phyloP scores from a whole-genome alignment of 1,140 invertebrate genomes.

The Temnothorax nylanderi region DNA sequence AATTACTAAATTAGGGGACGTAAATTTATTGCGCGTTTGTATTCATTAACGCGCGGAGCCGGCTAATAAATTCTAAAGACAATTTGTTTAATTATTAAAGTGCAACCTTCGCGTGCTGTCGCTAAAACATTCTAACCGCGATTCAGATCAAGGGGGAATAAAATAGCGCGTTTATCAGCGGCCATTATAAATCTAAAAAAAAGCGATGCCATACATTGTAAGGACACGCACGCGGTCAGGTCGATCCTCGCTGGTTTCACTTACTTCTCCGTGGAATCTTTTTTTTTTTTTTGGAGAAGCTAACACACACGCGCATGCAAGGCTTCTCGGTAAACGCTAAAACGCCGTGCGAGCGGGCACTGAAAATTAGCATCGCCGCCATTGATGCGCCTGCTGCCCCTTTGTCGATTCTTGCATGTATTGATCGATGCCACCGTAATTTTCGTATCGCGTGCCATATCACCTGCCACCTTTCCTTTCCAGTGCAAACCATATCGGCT shows the following conservation, averaged over 20 bases:
- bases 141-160: constrained; percentile 34
- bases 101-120: constrained; percentile 56
- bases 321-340: constrained; percentile 37
- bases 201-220: constrained; percentile 26
- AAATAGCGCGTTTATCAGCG: constrained; percentile 40
- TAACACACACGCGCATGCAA: not conserved
- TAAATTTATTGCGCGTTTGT: constrained; percentile 23
- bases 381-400: constrained; percentile 47
- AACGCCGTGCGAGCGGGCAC: constrained; percentile 31
- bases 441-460: constrained; percentile 74
- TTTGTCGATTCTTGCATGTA: constrained; percentile 73
- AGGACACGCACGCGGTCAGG: constrained; percentile 41
- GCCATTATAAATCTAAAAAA: constrained; percentile 50
- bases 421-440: constrained; percentile 74
- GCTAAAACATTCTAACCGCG: constrained; percentile 50
- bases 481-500: constrained; percentile 70
- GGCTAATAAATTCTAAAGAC: constrained; percentile 6
- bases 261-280: constrained; percentile 50
- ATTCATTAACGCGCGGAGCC: constrained; percentile 26
- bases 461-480: constrained; percentile 69
- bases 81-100: constrained; percentile 63
- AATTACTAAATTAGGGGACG: constrained; percentile 27
- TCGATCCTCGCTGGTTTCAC: constrained; percentile 44
- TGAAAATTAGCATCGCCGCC: constrained; percentile 55
- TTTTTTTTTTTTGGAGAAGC: constrained; percentile 8